phyloP scores from a whole-genome alignment of 2,888 invertebrate genomes.

The Lasioglossum calceatum region DNA sequence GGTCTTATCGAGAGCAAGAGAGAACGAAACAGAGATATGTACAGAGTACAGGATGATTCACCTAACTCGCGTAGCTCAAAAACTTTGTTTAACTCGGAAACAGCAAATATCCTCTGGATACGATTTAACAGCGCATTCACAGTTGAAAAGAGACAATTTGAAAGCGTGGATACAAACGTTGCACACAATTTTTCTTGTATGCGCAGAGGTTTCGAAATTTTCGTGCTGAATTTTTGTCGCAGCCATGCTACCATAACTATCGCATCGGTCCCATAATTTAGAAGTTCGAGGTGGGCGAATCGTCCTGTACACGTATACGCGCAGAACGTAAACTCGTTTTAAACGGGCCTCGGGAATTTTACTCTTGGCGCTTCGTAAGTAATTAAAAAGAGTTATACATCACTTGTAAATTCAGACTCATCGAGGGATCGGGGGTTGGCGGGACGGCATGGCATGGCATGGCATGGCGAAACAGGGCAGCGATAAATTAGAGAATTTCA shows the following conservation, averaged over 20 bases:
- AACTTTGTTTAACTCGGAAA: background rate
- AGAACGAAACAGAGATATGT: background rate
- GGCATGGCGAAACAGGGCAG: background rate
- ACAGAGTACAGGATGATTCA: background rate
- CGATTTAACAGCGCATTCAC: no score
- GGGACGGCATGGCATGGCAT: background rate
- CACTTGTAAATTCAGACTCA: constrained; percentile 17
- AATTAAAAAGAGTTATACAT: constrained; percentile 50
- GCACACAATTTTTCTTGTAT: no score
- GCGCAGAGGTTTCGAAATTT: no score
- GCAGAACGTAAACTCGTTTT: constrained; percentile 52
- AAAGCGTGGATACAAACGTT: no score
- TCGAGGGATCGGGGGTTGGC: constrained; percentile 18
- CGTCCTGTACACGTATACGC: constrained; percentile 28
- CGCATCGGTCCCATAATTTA: background rate
- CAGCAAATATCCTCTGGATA: no score
- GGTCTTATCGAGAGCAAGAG: constrained; percentile 31
- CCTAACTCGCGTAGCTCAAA: background rate
- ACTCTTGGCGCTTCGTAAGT: constrained; percentile 40
- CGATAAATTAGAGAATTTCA: constrained; percentile 17
- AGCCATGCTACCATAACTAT: no score
- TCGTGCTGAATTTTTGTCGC: no score
- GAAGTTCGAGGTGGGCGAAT: background rate
- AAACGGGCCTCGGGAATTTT: constrained; percentile 52
- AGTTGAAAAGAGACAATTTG: no score